phyloP scores from a whole-genome alignment of 2,888 invertebrate species.

The Cephus runcator region DNA sequence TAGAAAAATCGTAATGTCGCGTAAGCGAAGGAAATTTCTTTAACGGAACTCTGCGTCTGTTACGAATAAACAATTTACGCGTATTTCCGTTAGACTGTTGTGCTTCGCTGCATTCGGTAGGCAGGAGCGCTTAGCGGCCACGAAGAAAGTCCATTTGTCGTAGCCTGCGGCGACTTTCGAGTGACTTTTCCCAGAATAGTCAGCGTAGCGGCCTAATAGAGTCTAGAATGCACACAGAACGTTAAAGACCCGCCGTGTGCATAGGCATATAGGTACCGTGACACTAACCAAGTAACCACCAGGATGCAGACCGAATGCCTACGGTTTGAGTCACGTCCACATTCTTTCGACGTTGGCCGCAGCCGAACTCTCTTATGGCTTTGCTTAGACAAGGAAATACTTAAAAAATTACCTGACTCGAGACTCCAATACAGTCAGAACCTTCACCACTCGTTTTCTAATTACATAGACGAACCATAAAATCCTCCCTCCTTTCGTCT shows the following conservation, averaged over 20 bases:
- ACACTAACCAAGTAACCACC: slow-evolving; percentile 16
- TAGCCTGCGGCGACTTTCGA: not conserved
- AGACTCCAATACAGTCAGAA: not conserved
- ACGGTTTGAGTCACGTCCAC: slow-evolving; percentile 45
- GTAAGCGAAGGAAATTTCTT: not conserved
- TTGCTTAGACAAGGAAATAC: slow-evolving; percentile 5
- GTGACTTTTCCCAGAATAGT: not conserved
- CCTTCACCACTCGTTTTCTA: not conserved
- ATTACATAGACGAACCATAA: not conserved
- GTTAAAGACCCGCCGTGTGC: not conserved
- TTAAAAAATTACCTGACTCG: slow-evolving; percentile 1
- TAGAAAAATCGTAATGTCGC: not conserved
- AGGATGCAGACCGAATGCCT: slow-evolving; percentile 46
- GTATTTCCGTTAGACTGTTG: not conserved
- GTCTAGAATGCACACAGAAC: not conserved
- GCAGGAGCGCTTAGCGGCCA: not conserved
- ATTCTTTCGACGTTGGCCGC: slow-evolving; percentile 32
- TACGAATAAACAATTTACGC: not conserved
- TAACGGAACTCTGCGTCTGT: not conserved
- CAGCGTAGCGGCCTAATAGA: not conserved
- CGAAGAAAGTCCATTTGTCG: not conserved
- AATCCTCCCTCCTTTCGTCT: not conserved
- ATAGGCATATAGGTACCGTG: not conserved
- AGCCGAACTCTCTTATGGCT: not conserved
- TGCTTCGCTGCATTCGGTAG: not conserved